These are phyloP conservation scores for Aelia acuminata DNA, from an alignment of 2,888 invertebrate genomes.

Conservation along the genomic window DNA sequence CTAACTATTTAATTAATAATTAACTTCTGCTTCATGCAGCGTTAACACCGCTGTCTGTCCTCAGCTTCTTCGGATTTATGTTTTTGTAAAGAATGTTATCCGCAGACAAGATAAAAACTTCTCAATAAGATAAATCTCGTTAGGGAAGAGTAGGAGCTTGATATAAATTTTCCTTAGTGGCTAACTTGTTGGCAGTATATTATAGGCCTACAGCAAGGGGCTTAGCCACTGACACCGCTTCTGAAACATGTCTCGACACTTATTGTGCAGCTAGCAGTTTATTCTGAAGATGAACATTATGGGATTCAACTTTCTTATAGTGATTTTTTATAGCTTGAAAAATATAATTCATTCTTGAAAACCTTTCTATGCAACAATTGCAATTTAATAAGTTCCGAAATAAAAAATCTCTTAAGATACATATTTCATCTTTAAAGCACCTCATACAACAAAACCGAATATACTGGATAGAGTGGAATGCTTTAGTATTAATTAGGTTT, in stretches of 20 bases:
- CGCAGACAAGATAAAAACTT: background rate
- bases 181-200: conserved; percentile 21
- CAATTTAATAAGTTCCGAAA: too few relatives aligned
- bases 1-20: too few relatives aligned
- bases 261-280: background rate
- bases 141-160: background rate
- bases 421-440: too few relatives aligned
- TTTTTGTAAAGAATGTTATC: background rate
- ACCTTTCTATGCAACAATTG: too few relatives aligned
- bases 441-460: too few relatives aligned
- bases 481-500: too few relatives aligned
- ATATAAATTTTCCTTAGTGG: conserved; percentile 25
- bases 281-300: background rate
- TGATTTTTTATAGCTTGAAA: background rate
- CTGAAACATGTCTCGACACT: conserved; percentile 8
- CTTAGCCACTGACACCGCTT: background rate
- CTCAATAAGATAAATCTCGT: background rate
- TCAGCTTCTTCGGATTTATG: background rate
- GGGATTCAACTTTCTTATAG: background rate
- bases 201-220: background rate
- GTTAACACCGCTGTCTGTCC: background rate
- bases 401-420: too few relatives aligned
- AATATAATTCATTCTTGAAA: background rate
- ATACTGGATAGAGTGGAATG: too few relatives aligned
- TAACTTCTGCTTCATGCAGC: too few relatives aligned